phyloP scores from a whole-genome alignment of 1,140 invertebrate genomes.

The Littorina saxatilis region DNA sequence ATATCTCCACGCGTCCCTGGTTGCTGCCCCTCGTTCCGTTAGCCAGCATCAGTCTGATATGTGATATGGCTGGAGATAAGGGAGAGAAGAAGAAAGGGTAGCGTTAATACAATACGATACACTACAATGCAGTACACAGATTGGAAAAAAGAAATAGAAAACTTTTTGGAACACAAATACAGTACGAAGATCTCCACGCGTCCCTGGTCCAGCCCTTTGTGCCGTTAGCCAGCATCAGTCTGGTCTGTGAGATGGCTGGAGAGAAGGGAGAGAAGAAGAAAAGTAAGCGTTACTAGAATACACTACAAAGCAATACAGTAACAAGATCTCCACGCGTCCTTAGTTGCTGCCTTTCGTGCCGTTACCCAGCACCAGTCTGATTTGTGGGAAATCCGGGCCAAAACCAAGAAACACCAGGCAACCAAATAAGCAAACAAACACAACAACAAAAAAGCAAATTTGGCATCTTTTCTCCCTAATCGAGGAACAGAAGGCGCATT shows the following conservation, averaged over 20 bases:
- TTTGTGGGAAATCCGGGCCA: no score
- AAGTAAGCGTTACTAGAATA: neutral
- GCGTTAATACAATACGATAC: neutral
- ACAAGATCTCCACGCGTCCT: conserved; percentile 63
- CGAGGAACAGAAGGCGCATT: no score
- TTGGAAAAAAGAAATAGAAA: no score
- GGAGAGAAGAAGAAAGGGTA: neutral
- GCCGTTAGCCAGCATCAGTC: conserved; percentile 31
- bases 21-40: conserved; percentile 38
- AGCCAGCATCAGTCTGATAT: conserved; percentile 32
- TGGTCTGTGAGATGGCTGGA: conserved; percentile 25
- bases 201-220: conserved; percentile 44
- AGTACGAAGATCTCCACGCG: conserved; percentile 59
- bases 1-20: conserved; percentile 62
- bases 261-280: neutral
- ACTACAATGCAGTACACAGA: no score
- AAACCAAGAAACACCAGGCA: no score
- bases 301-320: no score
- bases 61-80: neutral
- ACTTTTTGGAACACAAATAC: no score
- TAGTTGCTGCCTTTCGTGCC: conserved; percentile 39
- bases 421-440: no score
- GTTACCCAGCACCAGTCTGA: conserved; percentile 31
- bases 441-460: no score
- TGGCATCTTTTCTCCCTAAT: no score